Evolutionary conservation across 2,113 vertebrate species (phyloP).

Genomic region (Otis tarda): DNA sequence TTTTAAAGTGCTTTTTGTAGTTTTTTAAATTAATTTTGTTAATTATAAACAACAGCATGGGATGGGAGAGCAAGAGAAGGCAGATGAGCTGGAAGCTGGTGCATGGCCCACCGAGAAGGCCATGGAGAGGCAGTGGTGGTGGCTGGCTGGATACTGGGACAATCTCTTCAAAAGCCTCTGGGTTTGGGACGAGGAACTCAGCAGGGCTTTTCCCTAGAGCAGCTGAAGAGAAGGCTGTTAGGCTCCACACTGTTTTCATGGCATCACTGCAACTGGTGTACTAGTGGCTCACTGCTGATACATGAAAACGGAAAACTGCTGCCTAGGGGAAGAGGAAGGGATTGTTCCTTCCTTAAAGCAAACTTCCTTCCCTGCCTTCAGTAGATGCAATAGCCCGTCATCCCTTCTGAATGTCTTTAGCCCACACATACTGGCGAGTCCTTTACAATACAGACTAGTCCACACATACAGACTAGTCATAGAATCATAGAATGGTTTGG

Average conservation of each 20-base stretch:
- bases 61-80: conserved; percentile 7
- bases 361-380: not conserved
- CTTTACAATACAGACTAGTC: not conserved
- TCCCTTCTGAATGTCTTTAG: not conserved
- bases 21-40: not conserved
- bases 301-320: not conserved
- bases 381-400: not conserved
- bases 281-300: not conserved
- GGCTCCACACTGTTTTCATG: not conserved
- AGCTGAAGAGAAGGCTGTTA: not conserved
- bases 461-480: not conserved
- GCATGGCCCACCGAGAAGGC: not conserved
- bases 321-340: not conserved
- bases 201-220: not conserved
- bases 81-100: not conserved
- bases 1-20: not conserved
- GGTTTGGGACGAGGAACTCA: not conserved
- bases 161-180: not conserved
- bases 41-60: not conserved
- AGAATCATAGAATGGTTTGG: no score
- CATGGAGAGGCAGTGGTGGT: not conserved
- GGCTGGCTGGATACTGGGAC: conserved; percentile 4
- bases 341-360: not conserved
- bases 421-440: not conserved
- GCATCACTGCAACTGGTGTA: not conserved